These are phyloP conservation scores for Lipophrys pholis DNA, from an alignment of 2,113 vertebrate genomes.

Conservation along the genomic window DNA sequence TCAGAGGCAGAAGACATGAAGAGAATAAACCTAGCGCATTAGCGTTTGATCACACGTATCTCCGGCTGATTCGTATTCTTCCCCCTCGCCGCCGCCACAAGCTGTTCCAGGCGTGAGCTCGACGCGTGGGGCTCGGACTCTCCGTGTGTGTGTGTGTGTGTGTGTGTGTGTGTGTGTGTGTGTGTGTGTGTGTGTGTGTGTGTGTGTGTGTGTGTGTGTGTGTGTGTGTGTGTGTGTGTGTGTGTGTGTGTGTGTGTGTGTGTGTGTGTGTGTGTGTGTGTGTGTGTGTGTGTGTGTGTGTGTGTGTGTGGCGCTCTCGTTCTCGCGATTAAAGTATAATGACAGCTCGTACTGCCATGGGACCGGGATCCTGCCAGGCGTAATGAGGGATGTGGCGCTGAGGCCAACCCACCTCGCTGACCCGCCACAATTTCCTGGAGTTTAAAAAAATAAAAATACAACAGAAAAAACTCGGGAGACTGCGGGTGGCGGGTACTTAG, in stretches of 20 bases:
- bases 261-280: conserved; percentile 42
- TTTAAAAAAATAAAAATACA: too few species aligned
- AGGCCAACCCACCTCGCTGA: conserved; percentile 49
- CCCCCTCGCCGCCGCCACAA: conserved; percentile 9
- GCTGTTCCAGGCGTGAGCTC: not conserved
- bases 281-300: conserved; percentile 21
- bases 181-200: conserved; percentile 13
- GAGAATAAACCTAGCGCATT: conserved; percentile 47
- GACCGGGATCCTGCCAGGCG: conserved; percentile 58
- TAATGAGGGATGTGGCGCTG: conserved; percentile 61
- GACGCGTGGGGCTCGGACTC: not conserved
- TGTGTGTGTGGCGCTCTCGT: not conserved
- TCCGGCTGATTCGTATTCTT: conserved; percentile 49
- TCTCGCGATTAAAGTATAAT: conserved; percentile 67
- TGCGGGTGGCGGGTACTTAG: conserved; percentile 3
- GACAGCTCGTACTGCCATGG: conserved; percentile 44
- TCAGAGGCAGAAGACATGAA: conserved; percentile 10
- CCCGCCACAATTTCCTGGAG: conserved; percentile 51
- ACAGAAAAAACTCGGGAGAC: too few species aligned
- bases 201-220: conserved; percentile 39
- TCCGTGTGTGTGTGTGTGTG: not conserved
- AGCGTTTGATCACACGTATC: conserved; percentile 49
- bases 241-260: not conserved
- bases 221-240: conserved; percentile 28
- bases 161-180: conserved; percentile 38